Base-by-base conservation (phyloP, 2,888 invertebrate genomes). In the Tetheella fluctuosa region DNA sequence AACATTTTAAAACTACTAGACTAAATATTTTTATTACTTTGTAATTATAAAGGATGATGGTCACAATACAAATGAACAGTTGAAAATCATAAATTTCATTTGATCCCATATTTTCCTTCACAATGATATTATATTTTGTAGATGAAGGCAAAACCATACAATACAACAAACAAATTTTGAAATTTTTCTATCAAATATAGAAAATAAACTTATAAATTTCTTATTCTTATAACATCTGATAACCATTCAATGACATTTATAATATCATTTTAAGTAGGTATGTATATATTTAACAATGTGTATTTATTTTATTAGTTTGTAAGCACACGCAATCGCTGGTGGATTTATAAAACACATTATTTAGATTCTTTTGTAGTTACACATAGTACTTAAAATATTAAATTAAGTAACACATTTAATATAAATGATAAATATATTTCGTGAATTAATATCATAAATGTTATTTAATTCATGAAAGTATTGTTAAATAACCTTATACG, bases 341-440 rank as follows among this genome's bases (percentile, higher is more conserved):
- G 20, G 42, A 48, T 48, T 48, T 48, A 15, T 42, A 48, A 20
- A 48, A 48, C 42, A 20, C 42, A 48, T 17, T 17, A 48, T 48
- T 20, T 20, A 20, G n/a, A n/a, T 48, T 48, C 7, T 20, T 48
- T 48, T 48, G 39, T 39, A 20, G 42, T 48, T 8, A 48, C 42
- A 48, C 42, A 8, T 48, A 5, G 42, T 48, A 42, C 2, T 13
- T 13, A n/a, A 15, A 13, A 15, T 48, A 48, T 17, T 17, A 34
- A 1, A 34, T 30, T 34, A 34, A 34, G 12, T 34, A 34, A 34
- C 34, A 34, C 13, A 30, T 13, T 1, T 1, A 34, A 12, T 12
- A 12, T 34, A 13, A 5, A 13, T 13, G 1, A 2, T 34, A 5
- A 12, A 13, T 12, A 13, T 34, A 34, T 5, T 2, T 1, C 1